Conservation (phyloP, 2,797 vertebrate species). For the Phrynocephalus forsythii region DNA sequence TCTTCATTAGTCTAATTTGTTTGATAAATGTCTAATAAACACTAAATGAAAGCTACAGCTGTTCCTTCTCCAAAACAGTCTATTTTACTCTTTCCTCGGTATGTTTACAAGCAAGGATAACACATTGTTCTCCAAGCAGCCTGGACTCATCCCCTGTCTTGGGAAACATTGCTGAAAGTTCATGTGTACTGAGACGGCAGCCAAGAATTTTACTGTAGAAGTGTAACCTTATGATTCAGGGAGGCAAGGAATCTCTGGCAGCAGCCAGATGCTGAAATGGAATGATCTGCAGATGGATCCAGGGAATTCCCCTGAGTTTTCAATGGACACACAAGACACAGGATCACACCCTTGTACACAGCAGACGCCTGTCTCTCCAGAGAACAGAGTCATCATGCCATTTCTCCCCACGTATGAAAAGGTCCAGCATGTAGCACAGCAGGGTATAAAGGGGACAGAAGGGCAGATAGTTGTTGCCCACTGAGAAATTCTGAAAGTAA, state of each 20-base stretch:
- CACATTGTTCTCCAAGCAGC: conserved; percentile 31
- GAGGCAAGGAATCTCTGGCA: conserved; percentile 43
- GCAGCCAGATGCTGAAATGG: conserved; percentile 31
- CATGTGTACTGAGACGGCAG: conserved; percentile 6
- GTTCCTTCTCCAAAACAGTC: conserved; percentile 24
- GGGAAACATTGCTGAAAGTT: conserved; percentile 42
- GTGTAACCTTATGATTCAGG: conserved; percentile 44
- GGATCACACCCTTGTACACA: conserved; percentile 4
- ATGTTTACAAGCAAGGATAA: conserved; percentile 46
- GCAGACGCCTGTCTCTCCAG: not conserved
- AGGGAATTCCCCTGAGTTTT: conserved; percentile 33
- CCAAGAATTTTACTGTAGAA: conserved; percentile 51
- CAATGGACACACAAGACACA: not conserved
- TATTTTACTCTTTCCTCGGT: conserved; percentile 44
- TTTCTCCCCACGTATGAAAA: not conserved
- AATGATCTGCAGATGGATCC: conserved; percentile 40
- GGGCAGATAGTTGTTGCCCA: not conserved
- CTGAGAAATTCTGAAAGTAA: not conserved
- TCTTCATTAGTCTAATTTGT: conserved; percentile 45
- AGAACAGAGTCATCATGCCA: not conserved
- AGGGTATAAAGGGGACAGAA: too few relatives aligned
- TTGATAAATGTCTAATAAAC: conserved; percentile 52
- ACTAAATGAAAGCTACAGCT: not conserved
- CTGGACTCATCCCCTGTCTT: conserved; percentile 31
- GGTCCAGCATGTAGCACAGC: not conserved